These are phyloP conservation scores for Uromys caudimaculatus DNA, from an alignment of 2,797 vertebrate species.

Conservation along the genomic window DNA sequence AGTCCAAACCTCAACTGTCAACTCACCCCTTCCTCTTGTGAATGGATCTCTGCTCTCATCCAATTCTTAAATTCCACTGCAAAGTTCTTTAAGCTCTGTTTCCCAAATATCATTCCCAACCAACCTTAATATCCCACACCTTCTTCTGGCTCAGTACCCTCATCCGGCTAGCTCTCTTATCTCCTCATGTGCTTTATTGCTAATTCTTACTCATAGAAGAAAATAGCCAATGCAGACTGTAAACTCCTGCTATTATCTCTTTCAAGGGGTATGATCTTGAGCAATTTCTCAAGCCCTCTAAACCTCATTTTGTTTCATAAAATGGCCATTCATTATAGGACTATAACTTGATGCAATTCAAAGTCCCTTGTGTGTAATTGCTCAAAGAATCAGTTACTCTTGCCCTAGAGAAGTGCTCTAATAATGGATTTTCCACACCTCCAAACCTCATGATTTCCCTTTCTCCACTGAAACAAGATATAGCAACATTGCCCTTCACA, in stretches of 20 bases:
- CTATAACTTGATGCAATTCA: slow-evolving; percentile 19
- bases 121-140: background rate
- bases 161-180: background rate
- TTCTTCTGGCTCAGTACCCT: background rate
- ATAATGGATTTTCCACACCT: background rate
- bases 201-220: background rate
- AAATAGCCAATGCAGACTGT: background rate
- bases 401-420: background rate
- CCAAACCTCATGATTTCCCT: background rate
- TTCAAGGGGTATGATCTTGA: slow-evolving; percentile 19
- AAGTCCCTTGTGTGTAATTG: background rate
- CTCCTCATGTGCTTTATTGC: background rate
- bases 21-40: background rate
- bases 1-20: background rate
- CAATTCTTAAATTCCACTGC: slow-evolving; percentile 27
- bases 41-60: background rate
- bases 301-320: slow-evolving; percentile 39
- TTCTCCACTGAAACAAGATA: slow-evolving; percentile 23
- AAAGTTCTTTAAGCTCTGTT: background rate
- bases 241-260: slow-evolving; percentile 28
- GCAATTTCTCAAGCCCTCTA: slow-evolving; percentile 12
- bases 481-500: background rate
- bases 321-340: slow-evolving; percentile 37
- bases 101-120: background rate
- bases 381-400: slow-evolving; percentile 37